Percentiles rank a stretch among this genome's conserved stretches.
Conservation (phyloP, 2,888 invertebrate genomes). For the Microctonus hyperodae region DNA sequence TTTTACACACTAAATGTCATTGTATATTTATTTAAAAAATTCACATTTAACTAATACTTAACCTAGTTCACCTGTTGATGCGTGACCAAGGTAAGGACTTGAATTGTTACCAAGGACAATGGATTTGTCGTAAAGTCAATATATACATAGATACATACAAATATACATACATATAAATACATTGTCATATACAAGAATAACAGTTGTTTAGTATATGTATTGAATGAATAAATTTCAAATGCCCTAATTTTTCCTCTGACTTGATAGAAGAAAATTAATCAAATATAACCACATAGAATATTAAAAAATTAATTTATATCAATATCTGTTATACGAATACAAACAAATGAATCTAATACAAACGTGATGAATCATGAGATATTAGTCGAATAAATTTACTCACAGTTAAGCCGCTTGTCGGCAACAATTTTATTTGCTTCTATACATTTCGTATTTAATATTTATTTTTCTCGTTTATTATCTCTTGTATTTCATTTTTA, state of each 20-base stretch:
- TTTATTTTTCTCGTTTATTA: background rate
- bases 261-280: background rate
- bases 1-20: too few species aligned
- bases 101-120: conserved; percentile 33
- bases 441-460: background rate
- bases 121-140: background rate
- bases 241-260: background rate
- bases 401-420: background rate
- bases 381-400: background rate
- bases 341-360: background rate
- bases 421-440: background rate
- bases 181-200: background rate
- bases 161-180: too few species aligned
- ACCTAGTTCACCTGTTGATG: conserved; percentile 53
- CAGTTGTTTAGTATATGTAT: too few species aligned
- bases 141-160: background rate
- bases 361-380: background rate
- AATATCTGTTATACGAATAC: background rate
- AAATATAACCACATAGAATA: background rate
- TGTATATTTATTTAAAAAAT: too few species aligned
- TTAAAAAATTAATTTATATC: background rate
- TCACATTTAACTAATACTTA: background rate
- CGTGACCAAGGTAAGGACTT: conserved; percentile 40
- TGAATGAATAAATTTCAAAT: background rate
- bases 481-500: background rate